phyloP scores from a whole-genome alignment of 1,140 invertebrate species.

The Doryteuthis pealeii region DNA sequence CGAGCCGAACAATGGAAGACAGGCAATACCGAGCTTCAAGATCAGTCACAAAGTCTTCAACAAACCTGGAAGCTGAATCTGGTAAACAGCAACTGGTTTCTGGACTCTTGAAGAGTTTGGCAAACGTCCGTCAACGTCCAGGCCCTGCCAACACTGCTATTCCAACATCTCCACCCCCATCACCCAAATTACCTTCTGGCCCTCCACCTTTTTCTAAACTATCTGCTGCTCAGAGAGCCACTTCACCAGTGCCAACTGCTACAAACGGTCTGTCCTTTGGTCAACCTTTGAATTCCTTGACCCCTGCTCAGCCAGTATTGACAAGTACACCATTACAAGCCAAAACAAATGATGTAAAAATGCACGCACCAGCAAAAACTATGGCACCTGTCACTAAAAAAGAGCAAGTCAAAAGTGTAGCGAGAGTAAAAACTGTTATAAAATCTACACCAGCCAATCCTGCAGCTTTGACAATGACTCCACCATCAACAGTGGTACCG shows the following conservation, averaged over 20 bases:
- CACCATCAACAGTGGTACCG: constrained; percentile 18
- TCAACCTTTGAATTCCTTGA: no score
- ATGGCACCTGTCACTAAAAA: no score
- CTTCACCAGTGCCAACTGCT: no score
- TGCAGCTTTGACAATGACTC: constrained; percentile 24
- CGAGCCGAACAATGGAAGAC: not conserved
- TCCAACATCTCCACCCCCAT: not conserved
- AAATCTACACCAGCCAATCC: constrained; percentile 22
- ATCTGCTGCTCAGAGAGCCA: no score
- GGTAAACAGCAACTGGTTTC: not conserved
- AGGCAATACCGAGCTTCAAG: not conserved
- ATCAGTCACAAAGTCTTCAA: not conserved
- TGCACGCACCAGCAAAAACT: no score
- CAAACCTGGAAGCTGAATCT: not conserved
- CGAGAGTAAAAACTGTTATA: not conserved
- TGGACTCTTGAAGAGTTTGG: not conserved
- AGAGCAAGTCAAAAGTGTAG: not conserved
- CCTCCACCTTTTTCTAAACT: no score
- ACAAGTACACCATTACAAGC: no score
- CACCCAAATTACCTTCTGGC: no score
- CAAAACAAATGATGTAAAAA: no score
- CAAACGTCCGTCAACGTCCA: not conserved
- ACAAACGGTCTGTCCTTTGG: no score
- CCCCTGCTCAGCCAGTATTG: no score
- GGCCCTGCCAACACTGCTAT: not conserved